These are phyloP conservation scores for Physocephala rufipes DNA, from an alignment of 2,888 invertebrate genomes.

Conservation along the genomic window DNA sequence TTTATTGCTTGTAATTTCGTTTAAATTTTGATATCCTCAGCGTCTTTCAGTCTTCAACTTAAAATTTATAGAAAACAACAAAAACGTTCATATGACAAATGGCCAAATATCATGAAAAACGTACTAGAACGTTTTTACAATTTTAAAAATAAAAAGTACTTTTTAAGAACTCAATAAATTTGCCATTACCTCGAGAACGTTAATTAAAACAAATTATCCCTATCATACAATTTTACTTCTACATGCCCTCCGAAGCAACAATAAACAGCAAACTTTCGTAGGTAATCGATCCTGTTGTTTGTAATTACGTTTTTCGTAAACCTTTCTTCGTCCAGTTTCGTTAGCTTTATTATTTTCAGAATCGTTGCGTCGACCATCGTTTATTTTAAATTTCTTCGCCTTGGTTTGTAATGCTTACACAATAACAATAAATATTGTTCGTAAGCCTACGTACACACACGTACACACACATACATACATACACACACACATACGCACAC, in stretches of 20 bases:
- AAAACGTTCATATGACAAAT: background rate
- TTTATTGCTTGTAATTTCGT: too few species aligned
- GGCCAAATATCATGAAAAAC: background rate
- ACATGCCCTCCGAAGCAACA: constrained; percentile 1
- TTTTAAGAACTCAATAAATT: constrained; percentile 16
- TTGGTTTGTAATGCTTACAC: constrained; percentile 7
- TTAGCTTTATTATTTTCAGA: background rate
- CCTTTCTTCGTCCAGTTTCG: background rate
- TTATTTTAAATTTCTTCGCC: constrained; percentile 17
- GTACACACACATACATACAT: background rate
- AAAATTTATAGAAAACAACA: background rate
- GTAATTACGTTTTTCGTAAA: background rate
- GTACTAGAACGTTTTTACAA: background rate
- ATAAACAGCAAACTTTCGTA: constrained; percentile 23
- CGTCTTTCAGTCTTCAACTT: background rate
- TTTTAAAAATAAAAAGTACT: background rate
- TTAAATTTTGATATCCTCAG: background rate
- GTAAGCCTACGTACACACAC: background rate
- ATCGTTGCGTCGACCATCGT: background rate
- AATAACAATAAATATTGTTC: background rate
- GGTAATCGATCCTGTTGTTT: background rate
- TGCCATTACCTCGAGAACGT: constrained; percentile 7
- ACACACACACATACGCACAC: background rate
- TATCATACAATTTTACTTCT: background rate
- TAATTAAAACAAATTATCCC: constrained; percentile 5